A percentile compares a stretch with the other conserved stretches of the same genome.
Evolutionary conservation across 2,797 vertebrate genomes (phyloP).

Genomic region (Fratercula arctica): DNA sequence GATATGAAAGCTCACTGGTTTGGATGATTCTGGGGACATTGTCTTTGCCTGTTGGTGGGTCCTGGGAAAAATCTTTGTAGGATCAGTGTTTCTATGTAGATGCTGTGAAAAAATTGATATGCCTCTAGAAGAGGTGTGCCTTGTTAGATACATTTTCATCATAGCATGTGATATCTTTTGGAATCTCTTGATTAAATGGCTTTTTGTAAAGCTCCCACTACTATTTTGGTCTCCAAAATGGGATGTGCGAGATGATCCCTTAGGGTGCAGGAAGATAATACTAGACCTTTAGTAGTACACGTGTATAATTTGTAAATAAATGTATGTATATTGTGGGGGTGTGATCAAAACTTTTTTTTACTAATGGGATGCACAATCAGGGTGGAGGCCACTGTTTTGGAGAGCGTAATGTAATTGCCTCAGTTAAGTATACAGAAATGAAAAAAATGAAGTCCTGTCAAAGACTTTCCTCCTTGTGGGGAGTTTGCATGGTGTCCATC

Average conservation of each 20-base stretch:
- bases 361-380: neutral
- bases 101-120: neutral
- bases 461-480: neutral
- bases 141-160: neutral
- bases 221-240: neutral
- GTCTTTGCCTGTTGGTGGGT: neutral
- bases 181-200: neutral
- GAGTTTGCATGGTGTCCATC: neutral
- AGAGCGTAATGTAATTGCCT: neutral
- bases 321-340: neutral
- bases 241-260: neutral
- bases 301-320: neutral
- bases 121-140: neutral
- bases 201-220: neutral
- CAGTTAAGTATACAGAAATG: neutral
- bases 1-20: neutral
- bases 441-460: neutral
- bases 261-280: neutral
- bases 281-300: neutral
- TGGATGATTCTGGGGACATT: neutral
- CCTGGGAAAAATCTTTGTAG: neutral
- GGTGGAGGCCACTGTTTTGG: neutral
- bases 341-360: neutral
- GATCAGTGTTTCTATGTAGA: neutral
- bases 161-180: neutral